Base-by-base conservation (phyloP, 2,797 vertebrate species). In the Microcaecilia unicolor region DNA sequence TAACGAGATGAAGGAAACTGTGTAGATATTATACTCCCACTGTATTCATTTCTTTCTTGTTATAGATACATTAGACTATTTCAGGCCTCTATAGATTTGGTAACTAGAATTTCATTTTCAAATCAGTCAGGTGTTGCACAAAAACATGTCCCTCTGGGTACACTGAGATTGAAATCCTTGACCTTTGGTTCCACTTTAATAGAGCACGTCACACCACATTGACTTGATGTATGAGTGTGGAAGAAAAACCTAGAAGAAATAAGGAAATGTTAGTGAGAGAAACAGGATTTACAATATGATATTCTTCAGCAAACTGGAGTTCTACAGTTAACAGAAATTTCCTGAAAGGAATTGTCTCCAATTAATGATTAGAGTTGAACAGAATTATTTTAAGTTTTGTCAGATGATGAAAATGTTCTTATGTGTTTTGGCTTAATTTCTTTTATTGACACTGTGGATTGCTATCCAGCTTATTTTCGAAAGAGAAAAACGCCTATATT, bases 31-130 rank as follows among this genome's bases (percentile, higher is more conserved):
- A 33, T 25, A 48, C 46, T 49, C 47, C 45, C 44, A 64, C 60
- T 48, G 47, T 58, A 41, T 64, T 57, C 50, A 54, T 25, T 22
- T 48, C 9, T 30, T 41, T n/a, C n/a, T n/a, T n/a, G n/a, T n/a
- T n/a, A 22, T 28, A 22, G 44, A 45, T 4, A 46, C 26, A 51
- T 44, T 2, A 1, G 40, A 34, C 12, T 17, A 16, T 47, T n/a
- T 39, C 2, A 4, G 57, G 34, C 49, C 59, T 46, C 61, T 49
- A 69, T 33, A 41, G 56, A 55, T 55, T 64, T 44, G 35, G 28
- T 11, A 48, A 36, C 4, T 26, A 31, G 42, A 58, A 63, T 50
- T 61, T 63, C 67, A 61, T 76, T 59, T 64, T 48, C 42, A 48
- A 58, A 37, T 41, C 38, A 37, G 54, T 47, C 55, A 57, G 51